Evolutionary conservation across 2,113 vertebrate species (phyloP).

Genomic region (Calypte anna): DNA sequence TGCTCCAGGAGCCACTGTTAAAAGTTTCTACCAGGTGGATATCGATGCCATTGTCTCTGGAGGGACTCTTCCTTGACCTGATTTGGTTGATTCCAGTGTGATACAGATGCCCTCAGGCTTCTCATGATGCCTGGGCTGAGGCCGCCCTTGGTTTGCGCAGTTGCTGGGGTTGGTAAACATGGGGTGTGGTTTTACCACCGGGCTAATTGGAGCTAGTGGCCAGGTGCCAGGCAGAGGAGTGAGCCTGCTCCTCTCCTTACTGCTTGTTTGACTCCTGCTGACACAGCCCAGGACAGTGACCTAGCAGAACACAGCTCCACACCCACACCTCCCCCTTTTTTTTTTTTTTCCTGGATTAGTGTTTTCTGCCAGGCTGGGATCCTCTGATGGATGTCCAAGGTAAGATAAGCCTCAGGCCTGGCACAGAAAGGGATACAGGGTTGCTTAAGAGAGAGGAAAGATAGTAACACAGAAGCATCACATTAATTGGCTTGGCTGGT

Average conservation of each 20-base stretch:
- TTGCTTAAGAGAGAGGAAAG: slow-evolving; percentile 2
- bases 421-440: not conserved
- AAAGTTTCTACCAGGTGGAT: not conserved
- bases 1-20: not conserved
- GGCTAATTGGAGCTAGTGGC: not conserved
- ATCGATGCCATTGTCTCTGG: not conserved
- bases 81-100: not conserved
- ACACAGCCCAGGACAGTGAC: not conserved
- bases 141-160: too few species aligned
- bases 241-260: not conserved
- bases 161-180: not conserved
- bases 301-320: not conserved
- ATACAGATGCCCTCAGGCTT: not conserved
- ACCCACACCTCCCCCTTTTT: not conserved
- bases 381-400: slow-evolving; percentile 22
- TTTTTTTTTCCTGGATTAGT: not conserved
- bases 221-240: not conserved
- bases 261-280: not conserved
- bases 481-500: not conserved
- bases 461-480: not conserved
- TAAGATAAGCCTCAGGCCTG: not conserved
- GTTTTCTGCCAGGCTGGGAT: not conserved
- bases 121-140: not conserved
- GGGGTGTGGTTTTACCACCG: not conserved
- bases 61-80: not conserved